Evolutionary conservation across 2,888 invertebrate species (phyloP).

Genomic region (Rhogogaster chlorosoma): DNA sequence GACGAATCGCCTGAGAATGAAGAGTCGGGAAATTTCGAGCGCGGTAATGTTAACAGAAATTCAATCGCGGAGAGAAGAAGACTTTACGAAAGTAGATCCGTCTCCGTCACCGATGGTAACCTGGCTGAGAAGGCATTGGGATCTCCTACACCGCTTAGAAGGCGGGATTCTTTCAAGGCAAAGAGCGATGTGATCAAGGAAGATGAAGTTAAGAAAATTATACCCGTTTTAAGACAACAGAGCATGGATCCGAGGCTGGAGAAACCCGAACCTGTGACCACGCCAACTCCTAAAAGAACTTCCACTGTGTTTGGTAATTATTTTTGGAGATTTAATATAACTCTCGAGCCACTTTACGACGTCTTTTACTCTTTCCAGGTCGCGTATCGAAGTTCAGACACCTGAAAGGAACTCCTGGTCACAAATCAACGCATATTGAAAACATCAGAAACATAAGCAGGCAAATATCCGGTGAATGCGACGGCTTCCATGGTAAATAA

Average conservation of each 20-base stretch:
- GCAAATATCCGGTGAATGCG: conserved; percentile 96
- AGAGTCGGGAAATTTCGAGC: conserved; percentile 79
- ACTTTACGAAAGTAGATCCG: conserved; percentile 88
- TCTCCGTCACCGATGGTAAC: conserved; percentile 84
- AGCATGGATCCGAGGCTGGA: conserved; percentile 78
- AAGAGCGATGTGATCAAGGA: conserved; percentile 81
- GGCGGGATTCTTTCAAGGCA: conserved; percentile 86
- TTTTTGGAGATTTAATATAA: conserved; percentile 34
- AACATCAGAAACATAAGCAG: conserved; percentile 94
- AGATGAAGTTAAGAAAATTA: conserved; percentile 77
- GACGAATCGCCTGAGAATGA: conserved; percentile 80
- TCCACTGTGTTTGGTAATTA: conserved; percentile 90
- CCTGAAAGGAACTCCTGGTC: conserved; percentile 93
- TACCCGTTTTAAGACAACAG: conserved; percentile 78
- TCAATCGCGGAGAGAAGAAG: conserved; percentile 90
- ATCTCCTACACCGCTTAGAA: conserved; percentile 87
- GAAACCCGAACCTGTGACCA: conserved; percentile 77
- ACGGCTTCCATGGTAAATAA: conserved; percentile 90
- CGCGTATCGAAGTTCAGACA: conserved; percentile 96
- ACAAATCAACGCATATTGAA: conserved; percentile 95
- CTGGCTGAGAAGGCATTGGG: conserved; percentile 79
- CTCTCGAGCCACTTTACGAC: conserved; percentile 18
- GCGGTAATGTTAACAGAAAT: conserved; percentile 83
- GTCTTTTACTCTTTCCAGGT: conserved; percentile 77
- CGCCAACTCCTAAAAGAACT: conserved; percentile 88